Evolutionary conservation across 2,113 vertebrate genomes (phyloP).

Genomic region (Nanorana parkeri): DNA sequence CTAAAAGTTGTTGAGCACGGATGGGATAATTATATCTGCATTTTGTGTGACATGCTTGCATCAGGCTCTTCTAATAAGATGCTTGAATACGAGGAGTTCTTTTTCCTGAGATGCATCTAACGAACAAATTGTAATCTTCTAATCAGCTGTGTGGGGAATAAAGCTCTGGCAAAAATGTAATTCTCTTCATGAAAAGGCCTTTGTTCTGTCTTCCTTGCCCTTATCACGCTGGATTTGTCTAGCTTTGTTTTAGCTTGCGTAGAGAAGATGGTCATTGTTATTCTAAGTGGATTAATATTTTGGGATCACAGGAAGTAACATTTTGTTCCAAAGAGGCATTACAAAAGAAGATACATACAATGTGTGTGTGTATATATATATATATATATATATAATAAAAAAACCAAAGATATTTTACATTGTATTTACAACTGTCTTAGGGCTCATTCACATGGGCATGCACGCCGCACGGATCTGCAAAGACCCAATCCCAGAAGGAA

Average conservation of each 20-base stretch:
- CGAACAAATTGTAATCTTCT: conserved; percentile 48
- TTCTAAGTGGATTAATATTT: conserved; percentile 1
- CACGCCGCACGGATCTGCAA: too few species aligned
- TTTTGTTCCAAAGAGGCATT: not conserved
- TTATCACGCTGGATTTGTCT: conserved; percentile 19
- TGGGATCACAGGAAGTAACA: not conserved
- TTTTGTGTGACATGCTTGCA: conserved; percentile 85
- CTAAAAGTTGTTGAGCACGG: conserved; percentile 84
- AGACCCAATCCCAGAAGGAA: too few species aligned
- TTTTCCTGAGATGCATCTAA: conserved; percentile 37
- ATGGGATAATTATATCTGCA: conserved; percentile 87
- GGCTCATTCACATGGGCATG: too few species aligned
- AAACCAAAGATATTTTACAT: too few species aligned
- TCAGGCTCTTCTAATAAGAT: conserved; percentile 82
- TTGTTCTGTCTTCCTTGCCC: conserved; percentile 23
- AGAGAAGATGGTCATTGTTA: conserved; percentile 6
- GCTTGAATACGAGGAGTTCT: conserved; percentile 26
- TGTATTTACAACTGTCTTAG: too few species aligned
- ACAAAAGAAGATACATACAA: not conserved
- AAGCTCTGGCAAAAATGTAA: conserved; percentile 24
- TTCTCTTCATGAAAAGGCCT: conserved; percentile 24
- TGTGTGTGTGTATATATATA: too few species aligned
- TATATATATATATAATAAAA: too few species aligned
- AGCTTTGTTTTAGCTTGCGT: not conserved
- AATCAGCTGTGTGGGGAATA: conserved; percentile 37